Base-by-base conservation (phyloP, 2,113 vertebrate species). In the Leucopsar rothschildi region DNA sequence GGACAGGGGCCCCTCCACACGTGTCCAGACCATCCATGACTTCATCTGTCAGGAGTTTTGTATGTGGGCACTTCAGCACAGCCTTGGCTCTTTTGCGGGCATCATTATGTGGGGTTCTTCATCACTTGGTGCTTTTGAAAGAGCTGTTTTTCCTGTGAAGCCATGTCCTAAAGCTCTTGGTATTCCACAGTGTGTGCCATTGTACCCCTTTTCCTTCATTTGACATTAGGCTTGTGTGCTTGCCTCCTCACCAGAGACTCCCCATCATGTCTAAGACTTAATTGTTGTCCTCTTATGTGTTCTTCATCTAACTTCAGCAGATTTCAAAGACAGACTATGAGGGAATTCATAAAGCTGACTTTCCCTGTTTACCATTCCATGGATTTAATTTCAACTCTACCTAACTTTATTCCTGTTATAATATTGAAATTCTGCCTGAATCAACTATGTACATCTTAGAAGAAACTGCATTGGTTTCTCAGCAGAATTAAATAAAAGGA, bases 1-100 rank as follows among this genome's bases (percentile, higher is more conserved):
- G 84, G 96, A 96, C 95, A 97, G 95, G 84, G 93, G 3, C 55
- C 65, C 66, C 21, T 80, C 59, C 50, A 24, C 10, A 5, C 0
- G 0, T 27, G 12, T 24, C 52, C 6, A 0, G n/a, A 16, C 40
- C 49, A 29, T 70, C 56, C 9, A 29, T 27, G 52, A 39, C 45
- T 82, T 61, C 12, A 12, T 31, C 45, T 72, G 15, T 33, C 55
- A 15, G 39, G 55, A 61, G 33, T 31, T 66, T 69, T 70, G 27
- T 9, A 5, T 16, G 7, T n/a, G 53, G 15, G 25, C 40, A 29
- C 24, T 57, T 75, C 37, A 89, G 61, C 57, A 55, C 13, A 69
- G n/a, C 42, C 50, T 39, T 68, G 28, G 45, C 33, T 15, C 14
- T 86, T 78, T 70, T 87, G n/a, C 12, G 45, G 45, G 3, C 22